Evolutionary conservation across 2,888 invertebrate species (phyloP).

Genomic region (Yponomeuta plumbellus): DNA sequence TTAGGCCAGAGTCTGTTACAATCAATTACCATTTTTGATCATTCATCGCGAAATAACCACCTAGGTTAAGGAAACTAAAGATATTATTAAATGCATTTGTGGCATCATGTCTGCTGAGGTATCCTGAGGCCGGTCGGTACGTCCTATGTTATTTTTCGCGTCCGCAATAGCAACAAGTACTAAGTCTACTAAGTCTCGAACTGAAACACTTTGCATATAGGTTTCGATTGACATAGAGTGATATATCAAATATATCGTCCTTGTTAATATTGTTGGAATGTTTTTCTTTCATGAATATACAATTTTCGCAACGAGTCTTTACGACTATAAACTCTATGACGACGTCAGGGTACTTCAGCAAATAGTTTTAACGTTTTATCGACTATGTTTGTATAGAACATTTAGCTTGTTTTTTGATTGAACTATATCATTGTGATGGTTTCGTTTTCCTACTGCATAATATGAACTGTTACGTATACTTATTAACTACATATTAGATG

Average conservation of each 20-base stretch:
- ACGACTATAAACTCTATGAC: slow-evolving; percentile 56
- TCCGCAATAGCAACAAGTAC: slow-evolving; percentile 46
- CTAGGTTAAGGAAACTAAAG: slow-evolving; percentile 63
- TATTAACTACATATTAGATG: slow-evolving; percentile 48
- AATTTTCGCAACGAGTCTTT: slow-evolving; percentile 42
- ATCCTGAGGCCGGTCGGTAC: slow-evolving; percentile 39
- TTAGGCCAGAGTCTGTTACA: not conserved
- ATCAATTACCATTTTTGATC: slow-evolving; percentile 68
- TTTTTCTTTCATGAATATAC: slow-evolving; percentile 27
- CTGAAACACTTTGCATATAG: slow-evolving; percentile 13
- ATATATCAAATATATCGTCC: slow-evolving; percentile 61
- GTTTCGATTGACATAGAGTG: slow-evolving; percentile 32
- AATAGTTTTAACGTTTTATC: slow-evolving; percentile 54
- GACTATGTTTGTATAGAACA: slow-evolving; percentile 68
- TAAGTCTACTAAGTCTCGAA: not conserved
- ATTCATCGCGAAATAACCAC: slow-evolving; percentile 74
- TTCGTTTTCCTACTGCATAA: slow-evolving; percentile 72
- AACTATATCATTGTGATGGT: slow-evolving; percentile 70
- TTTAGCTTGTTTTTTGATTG: slow-evolving; percentile 59
- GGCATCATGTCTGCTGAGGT: slow-evolving; percentile 38
- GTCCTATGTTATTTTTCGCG: slow-evolving; percentile 44
- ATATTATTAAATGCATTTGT: slow-evolving; percentile 59
- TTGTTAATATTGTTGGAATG: slow-evolving; percentile 27
- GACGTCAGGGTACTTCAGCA: slow-evolving; percentile 44
- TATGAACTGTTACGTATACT: slow-evolving; percentile 62